phyloP scores from a whole-genome alignment of 1,140 invertebrate genomes.

The Trachymyrmex septentrionalis region DNA sequence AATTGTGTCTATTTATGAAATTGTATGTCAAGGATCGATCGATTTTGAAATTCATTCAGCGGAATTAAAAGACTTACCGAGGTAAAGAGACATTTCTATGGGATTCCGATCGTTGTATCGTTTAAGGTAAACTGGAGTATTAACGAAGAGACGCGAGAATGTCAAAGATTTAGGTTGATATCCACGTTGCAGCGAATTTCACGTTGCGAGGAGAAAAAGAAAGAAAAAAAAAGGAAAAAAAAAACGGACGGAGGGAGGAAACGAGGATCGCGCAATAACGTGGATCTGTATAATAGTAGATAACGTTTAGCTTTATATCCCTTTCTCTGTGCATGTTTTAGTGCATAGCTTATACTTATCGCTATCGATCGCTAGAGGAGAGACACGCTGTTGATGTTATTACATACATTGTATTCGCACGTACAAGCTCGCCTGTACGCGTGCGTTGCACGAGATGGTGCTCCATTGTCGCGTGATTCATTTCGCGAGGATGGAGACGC shows the following conservation, averaged over 20 bases:
- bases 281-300: conserved; percentile 47
- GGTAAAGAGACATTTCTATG: not conserved
- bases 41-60: not conserved
- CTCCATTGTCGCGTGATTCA: conserved; percentile 65
- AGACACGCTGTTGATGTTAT: conserved; percentile 73
- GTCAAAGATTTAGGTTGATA: conserved; percentile 52
- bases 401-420: conserved; percentile 55
- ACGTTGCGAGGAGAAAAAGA: not conserved
- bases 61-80: not conserved
- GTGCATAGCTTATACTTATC: conserved; percentile 84
- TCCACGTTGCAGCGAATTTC: not conserved
- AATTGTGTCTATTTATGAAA: not conserved
- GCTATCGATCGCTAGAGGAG: conserved; percentile 74
- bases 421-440: conserved; percentile 66
- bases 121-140: conserved; percentile 27
- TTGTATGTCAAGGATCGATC: not conserved
- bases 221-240: conserved; percentile 31
- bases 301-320: conserved; percentile 78
- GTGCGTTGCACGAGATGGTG: conserved; percentile 51
- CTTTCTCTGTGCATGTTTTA: conserved; percentile 86
- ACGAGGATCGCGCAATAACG: conserved; percentile 21
- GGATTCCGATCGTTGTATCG: not conserved
- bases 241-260: not conserved
- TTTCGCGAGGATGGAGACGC: conserved; percentile 54
- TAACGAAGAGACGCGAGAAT: conserved; percentile 16